Evolutionary conservation across 2,113 vertebrate genomes (phyloP), one percentile per base, ranked within the genome.

Genomic region (Melospiza georgiana): DNA sequence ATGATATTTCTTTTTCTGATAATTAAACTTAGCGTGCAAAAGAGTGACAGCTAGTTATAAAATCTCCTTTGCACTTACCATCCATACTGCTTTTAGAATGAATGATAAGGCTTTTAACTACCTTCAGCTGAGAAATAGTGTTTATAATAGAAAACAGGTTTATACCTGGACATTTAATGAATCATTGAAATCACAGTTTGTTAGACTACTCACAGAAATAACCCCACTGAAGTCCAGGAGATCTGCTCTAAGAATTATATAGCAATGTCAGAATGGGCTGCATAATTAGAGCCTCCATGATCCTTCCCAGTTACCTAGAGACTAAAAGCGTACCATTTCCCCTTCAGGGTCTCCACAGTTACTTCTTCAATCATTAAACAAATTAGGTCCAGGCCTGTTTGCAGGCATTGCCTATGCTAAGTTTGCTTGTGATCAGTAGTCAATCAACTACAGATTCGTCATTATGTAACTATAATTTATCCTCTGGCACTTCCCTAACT

Each of bases 21-120:
- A 90, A 95, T 93, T 95, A 96, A 93, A 69, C 72, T 73, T 86
- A 51, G 75, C 0, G 1, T 52, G 46, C 49, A 92, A 76, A 92
- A 91, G 59, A 83, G 30, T 68, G 73, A 90, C 79, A 86, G 84
- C 43, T 48, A 89, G 68, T 90, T 87, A 49, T 27, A 93, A 93
- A 95, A 94, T 65, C 57, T 86, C 88, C 86, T 92, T 95, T 95
- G 58, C 41, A 58, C 61, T 87, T 89, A 86, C 24, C 63, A 90
- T 81, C 67, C 33, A 37, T 61, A 83, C 28, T 63, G 57, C 59
- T 92, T 83, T 85, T 88, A 71, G 51, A 91, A 90, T 71, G 63
- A 93, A 73, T 25, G 23, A 78, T 78, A 91, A 83, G 35, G 41
- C 48, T 88, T 90, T 92, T 81, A 55, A 86, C 63, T 66, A 90